A percentile compares a stretch with the other conserved stretches of the same genome.
phyloP scores from a whole-genome alignment of 30 jellyfish, hydroid and myxozoan genomes.

The Phacellophora camtschatica region DNA sequence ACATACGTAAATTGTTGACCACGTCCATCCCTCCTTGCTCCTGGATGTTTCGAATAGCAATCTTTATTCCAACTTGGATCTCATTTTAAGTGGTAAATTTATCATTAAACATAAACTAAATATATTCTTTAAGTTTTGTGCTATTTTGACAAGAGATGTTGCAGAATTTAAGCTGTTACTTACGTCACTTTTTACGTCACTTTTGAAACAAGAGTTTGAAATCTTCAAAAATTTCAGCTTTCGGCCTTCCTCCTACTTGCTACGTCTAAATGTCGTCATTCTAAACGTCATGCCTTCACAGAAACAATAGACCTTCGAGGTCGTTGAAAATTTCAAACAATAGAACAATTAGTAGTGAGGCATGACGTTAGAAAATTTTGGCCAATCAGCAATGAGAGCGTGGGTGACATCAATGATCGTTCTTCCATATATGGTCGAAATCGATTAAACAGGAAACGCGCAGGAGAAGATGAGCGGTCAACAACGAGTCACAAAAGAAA shows the following conservation, averaged over 20 bases:
- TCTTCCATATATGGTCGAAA: constrained; percentile 30
- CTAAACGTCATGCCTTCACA: constrained; percentile 79
- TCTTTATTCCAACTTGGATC: too few species aligned
- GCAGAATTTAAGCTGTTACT: constrained; percentile 40
- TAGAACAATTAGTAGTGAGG: constrained; percentile 61
- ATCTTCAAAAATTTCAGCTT: constrained; percentile 6
- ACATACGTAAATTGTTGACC: too few species aligned
- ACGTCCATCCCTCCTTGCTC: too few species aligned
- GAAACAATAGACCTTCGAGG: too few species aligned
- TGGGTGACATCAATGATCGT: constrained; percentile 28
- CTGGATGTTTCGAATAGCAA: not conserved
- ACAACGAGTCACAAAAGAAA: not conserved
- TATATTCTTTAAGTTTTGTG: not conserved
- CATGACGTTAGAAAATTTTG: constrained; percentile 53
- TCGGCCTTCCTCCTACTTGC: constrained; percentile 37
- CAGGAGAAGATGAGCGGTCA: not conserved
- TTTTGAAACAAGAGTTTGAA: constrained; percentile 33
- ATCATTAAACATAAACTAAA: too few species aligned
- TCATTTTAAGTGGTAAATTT: too few species aligned
- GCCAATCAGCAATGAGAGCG: constrained; percentile 47
- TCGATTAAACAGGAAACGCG: not conserved
- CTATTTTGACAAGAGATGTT: constrained; percentile 17
- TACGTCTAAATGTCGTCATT: constrained; percentile 79
- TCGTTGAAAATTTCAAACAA: constrained; percentile 56
- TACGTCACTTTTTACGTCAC: constrained; percentile 91